Evolutionary conservation across 2,888 invertebrate genomes (phyloP).

Genomic region (Pyrocoelia pectoralis): DNA sequence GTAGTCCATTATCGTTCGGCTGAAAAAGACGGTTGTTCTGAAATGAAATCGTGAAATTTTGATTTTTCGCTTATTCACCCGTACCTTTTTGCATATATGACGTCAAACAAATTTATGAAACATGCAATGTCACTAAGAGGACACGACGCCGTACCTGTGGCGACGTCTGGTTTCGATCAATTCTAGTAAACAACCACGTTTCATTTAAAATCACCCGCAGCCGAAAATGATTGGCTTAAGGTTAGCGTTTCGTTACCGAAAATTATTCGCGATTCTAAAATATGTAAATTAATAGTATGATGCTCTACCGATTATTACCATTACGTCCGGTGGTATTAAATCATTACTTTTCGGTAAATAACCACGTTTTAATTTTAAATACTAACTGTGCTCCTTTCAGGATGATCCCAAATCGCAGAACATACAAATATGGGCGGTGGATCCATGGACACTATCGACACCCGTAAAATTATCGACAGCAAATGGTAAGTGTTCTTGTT

Average conservation of each 20-base stretch:
- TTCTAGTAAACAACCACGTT: constrained; percentile 28
- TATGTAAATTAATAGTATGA: constrained; percentile 47
- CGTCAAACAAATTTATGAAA: constrained; percentile 34
- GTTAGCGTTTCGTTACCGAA: neutral
- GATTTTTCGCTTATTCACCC: neutral
- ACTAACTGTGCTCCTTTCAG: constrained; percentile 41
- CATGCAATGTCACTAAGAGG: constrained; percentile 56
- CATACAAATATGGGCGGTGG: constrained; percentile 53
- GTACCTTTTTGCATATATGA: neutral
- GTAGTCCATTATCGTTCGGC: neutral
- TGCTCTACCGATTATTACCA: constrained; percentile 59
- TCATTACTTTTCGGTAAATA: constrained; percentile 54
- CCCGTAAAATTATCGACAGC: constrained; percentile 41
- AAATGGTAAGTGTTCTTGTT: constrained; percentile 40
- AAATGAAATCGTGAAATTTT: neutral
- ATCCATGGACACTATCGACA: constrained; percentile 48
- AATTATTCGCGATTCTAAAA: neutral
- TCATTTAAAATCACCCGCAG: constrained; percentile 4
- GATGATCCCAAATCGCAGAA: constrained; percentile 48
- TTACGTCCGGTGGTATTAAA: constrained; percentile 55
- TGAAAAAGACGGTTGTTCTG: neutral
- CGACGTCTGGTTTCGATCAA: constrained; percentile 37
- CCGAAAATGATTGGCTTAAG: neutral
- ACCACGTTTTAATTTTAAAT: neutral
- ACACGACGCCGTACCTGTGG: constrained; percentile 24